These are phyloP conservation scores for Etheostoma spectabile DNA, from an alignment of 2,113 vertebrate genomes.

Conservation along the genomic window DNA sequence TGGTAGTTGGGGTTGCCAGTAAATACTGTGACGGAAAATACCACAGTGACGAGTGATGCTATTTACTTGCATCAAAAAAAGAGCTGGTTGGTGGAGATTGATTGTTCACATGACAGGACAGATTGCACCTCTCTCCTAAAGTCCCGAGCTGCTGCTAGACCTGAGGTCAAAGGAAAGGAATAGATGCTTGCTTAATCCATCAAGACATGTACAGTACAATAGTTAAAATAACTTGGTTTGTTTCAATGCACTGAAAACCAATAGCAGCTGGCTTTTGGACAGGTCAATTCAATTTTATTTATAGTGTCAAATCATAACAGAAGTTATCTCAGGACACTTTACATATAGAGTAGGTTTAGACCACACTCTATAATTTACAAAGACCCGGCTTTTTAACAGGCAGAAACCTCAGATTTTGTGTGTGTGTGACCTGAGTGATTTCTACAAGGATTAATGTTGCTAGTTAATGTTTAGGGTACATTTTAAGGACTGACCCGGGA, in stretches of 20 bases:
- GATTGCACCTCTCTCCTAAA: constrained; percentile 47
- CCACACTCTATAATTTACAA: too few species aligned
- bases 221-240: not conserved
- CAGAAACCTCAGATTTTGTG: not conserved
- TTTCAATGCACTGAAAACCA: not conserved
- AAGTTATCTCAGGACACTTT: too few species aligned
- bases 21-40: constrained; percentile 49
- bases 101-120: constrained; percentile 54
- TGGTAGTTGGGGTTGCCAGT: not conserved
- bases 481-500: constrained; percentile 27
- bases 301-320: too few species aligned
- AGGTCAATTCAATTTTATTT: too few species aligned
- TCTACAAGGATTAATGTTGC: not conserved
- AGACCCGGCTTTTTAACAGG: too few species aligned
- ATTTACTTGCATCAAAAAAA: constrained; percentile 33
- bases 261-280: not conserved
- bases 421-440: not conserved
- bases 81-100: constrained; percentile 31
- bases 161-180: constrained; percentile 69
- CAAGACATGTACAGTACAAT: not conserved
- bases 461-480: constrained; percentile 17
- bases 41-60: constrained; percentile 24
- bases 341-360: too few species aligned
- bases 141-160: constrained; percentile 67
- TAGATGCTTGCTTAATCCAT: constrained; percentile 28